Evolutionary conservation across 2,888 invertebrate genomes (phyloP), one percentile per base, ranked within the genome.

Genomic region (Epistrophella euchroma): DNA sequence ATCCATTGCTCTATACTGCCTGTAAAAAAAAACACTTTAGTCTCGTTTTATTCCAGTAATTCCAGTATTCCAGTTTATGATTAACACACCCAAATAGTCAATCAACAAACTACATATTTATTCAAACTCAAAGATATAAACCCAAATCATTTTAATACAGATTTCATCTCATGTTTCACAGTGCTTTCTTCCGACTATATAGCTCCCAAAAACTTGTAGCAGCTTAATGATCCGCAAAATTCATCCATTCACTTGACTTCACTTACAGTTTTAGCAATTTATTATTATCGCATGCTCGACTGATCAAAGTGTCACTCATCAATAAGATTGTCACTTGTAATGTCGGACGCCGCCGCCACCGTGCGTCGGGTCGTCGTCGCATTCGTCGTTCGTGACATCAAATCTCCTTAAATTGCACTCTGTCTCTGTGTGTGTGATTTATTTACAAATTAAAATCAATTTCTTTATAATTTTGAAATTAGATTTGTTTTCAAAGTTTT

Each of bases 261-360:
- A 50, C n/a, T 43, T 25, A 4, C 4, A 55, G n/a, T n/a, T 50
- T 55, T 17, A 55, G n/a, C 40, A 28, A 60, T 43, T 50, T 52
- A 50, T 40, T 55, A 60, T 60, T 40, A 40, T 35, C 37, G 32
- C 47, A 40, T 28, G 13, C 19, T 25, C 28, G 58, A 22, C 19
- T 76, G 47, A 32, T 50, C 68, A 70, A 68, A 52, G 50, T 80
- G 64, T 66, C 72, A 79, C 19, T 55, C 28, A 72, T 71, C 62
- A 56, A 50, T 60, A 40, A 58, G 40, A 55, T 32, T 81, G 68
- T 62, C 68, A 80, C 62, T 62, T 62, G 19, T 11, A 55, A 32
- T 50, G 22, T 43, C 5, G 5, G 2, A 6, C 43, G 43, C 0
- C 40, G 13, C 13, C 37, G 13, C 10, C 35, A 11, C 11, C 11